Percentiles rank a stretch among this genome's conserved stretches.
phyloP scores from a whole-genome alignment of 2,113 vertebrate species.

The Oenanthe oenanthe region DNA sequence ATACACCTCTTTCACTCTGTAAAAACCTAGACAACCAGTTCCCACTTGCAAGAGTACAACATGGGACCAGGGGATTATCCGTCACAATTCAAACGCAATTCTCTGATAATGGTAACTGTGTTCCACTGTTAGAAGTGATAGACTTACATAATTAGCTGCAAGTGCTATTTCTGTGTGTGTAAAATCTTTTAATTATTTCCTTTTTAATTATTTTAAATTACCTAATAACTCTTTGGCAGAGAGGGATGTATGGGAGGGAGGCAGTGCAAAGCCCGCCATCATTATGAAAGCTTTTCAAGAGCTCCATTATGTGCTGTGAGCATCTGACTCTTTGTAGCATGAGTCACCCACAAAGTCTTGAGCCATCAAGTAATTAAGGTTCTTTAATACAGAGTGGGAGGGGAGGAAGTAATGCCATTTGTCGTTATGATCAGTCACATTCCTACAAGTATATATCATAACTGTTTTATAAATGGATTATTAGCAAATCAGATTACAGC shows the following conservation, averaged over 20 bases:
- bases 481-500: conserved; percentile 68
- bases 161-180: conserved; percentile 66
- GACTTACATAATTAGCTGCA: conserved; percentile 66
- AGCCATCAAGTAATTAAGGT: conserved; percentile 78
- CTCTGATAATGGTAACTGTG: conserved; percentile 58
- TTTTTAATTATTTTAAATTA: conserved; percentile 73
- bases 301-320: conserved; percentile 51
- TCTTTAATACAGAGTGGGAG: conserved; percentile 57
- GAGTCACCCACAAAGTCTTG: conserved; percentile 79
- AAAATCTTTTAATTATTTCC: conserved; percentile 69
- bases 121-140: conserved; percentile 62
- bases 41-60: conserved; percentile 6
- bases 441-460: conserved; percentile 72
- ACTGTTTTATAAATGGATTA: conserved; percentile 71
- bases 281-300: conserved; percentile 54
- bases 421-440: conserved; percentile 66
- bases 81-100: conserved; percentile 29
- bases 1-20: background rate
- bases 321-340: conserved; percentile 60
- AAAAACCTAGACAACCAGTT: conserved; percentile 3
- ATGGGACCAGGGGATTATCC: conserved; percentile 43
- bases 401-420: conserved; percentile 74
- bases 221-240: conserved; percentile 67
- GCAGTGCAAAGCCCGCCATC: background rate
- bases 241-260: conserved; percentile 28